These are phyloP conservation scores for Stenchaetothrips biformis DNA, from an alignment of 2,888 invertebrate genomes.

Conservation along the genomic window DNA sequence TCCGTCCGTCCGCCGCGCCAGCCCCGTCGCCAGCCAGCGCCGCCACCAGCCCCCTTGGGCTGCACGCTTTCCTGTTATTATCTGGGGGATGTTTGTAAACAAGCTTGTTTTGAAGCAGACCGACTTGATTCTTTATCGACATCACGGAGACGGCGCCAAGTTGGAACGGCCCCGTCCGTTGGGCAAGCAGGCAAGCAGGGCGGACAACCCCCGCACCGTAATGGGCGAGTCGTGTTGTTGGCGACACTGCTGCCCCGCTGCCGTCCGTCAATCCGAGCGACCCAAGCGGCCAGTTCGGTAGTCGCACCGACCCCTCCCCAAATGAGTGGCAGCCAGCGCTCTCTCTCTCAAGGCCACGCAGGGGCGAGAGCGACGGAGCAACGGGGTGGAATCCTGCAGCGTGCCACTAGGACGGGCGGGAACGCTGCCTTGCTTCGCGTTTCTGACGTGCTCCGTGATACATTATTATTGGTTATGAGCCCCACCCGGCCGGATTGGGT, in stretches of 20 bases:
- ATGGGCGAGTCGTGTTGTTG: no score
- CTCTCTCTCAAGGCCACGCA: background rate
- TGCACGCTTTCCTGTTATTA: background rate
- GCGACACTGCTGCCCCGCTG: background rate
- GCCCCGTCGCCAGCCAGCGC: background rate
- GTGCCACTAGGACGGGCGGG: background rate
- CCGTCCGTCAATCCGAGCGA: no score
- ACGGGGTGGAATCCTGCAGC: background rate
- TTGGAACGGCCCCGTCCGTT: no score
- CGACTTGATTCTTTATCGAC: slow-evolving; percentile 14
- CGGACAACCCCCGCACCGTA: no score
- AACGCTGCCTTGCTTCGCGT: background rate
- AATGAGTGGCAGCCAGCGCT: background rate
- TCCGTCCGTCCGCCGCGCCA: no score
- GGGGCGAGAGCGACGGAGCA: background rate
- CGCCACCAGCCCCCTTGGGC: background rate
- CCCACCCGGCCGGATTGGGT: background rate
- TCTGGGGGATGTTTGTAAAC: slow-evolving; percentile 15
- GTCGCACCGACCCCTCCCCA: background rate
- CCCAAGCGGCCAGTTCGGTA: no score
- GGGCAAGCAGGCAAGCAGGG: no score
- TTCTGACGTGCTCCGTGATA: background rate
- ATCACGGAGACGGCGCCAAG: background rate
- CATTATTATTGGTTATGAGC: background rate
- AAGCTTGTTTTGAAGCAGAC: background rate